Percentiles rank a stretch among this genome's conserved stretches.
Evolutionary conservation across 2,113 vertebrate species (phyloP).

Genomic region (Amazona vittata): DNA sequence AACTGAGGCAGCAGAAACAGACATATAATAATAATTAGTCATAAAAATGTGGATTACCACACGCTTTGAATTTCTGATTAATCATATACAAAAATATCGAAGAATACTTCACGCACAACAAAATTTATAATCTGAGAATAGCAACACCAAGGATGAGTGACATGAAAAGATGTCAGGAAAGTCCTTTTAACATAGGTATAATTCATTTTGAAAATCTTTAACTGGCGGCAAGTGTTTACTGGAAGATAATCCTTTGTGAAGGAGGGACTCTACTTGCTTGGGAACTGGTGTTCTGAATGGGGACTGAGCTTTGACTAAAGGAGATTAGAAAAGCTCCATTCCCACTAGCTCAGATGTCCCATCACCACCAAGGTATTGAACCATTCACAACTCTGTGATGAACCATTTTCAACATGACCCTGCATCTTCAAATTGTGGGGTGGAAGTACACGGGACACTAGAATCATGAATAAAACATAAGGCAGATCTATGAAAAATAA

Average conservation of each 20-base stretch:
- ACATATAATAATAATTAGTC: neutral
- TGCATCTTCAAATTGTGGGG: neutral
- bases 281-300: neutral
- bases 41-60: neutral
- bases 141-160: neutral
- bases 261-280: neutral
- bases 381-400: neutral
- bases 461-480: neutral
- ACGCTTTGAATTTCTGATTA: neutral
- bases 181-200: neutral
- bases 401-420: neutral
- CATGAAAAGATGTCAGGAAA: neutral
- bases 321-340: neutral
- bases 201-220: neutral
- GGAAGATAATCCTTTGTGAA: neutral
- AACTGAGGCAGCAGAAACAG: neutral
- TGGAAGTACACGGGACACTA: neutral
- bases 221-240: neutral
- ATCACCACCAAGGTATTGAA: neutral
- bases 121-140: neutral
- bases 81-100: neutral
- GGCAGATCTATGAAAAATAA: neutral
- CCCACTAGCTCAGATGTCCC: neutral
- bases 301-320: neutral
- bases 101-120: neutral